Evolutionary conservation across 1,140 invertebrate species (phyloP), one percentile per base, ranked within the genome.

Genomic region (Agrypnia vestita): DNA sequence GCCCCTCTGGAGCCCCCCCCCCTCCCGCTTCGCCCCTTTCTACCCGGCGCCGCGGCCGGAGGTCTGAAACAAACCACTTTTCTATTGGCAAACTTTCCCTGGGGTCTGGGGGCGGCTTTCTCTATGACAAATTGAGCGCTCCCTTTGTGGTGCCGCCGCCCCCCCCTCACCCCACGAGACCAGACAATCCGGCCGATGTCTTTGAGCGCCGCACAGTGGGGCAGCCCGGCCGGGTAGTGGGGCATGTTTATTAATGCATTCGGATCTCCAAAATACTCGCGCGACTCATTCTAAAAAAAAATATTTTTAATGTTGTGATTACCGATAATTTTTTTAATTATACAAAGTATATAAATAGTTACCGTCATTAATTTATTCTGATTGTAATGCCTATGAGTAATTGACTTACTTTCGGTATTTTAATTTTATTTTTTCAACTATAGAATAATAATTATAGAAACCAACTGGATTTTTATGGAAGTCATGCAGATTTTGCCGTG

Each of bases 111-210:
- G 46, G 43, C 43, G 67, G 67, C 67, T 71, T 71, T 71, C 72
- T 62, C 44, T 43, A 80, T 67, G 78, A 80, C 78, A 80, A 80
- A 80, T 80, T 80, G 78, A 80, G 73, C 78, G 78, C 73, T 80
- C 61, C 51, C 78, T 80, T 80, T 80, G 78, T 80, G 78, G 51
- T 15, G 17, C 55, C 53, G 55, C 43, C 51, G n/a, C n/a, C 43
- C 17, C 21, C 43, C 15, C 61, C 17, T 3, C 62, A 8, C 47
- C 11, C 15, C 35, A 17, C 75, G 15, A 46, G 53, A 17, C 55
- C 47, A 64, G 15, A 47, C 77, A 21, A 64, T 64, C 61, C 61
- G 35, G 61, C 61, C 61, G 35, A 64, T 64, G 61, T 64, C 61
- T 64, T 64, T 64, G 61, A 64, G 61, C 25, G 61, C 55, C 25